A percentile compares a stretch with the other conserved stretches of the same genome.
Evolutionary conservation across 2,797 vertebrate species (phyloP).

Genomic region (Limosa lapponica): DNA sequence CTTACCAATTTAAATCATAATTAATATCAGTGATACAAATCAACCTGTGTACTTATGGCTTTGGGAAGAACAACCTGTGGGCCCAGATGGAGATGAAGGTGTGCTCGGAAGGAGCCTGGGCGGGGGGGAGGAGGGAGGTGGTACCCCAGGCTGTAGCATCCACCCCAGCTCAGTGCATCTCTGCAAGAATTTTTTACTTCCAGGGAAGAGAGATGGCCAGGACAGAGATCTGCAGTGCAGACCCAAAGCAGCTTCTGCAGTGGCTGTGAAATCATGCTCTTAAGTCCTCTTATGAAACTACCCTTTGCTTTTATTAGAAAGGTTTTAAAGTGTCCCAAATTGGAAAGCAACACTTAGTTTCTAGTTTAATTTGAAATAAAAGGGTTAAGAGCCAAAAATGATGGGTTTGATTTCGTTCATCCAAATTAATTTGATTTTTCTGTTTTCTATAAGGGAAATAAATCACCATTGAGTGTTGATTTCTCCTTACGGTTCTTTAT

Average conservation of each 20-base stretch:
- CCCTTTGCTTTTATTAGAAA: neutral
- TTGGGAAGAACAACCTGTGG: neutral
- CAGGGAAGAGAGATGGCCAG: neutral
- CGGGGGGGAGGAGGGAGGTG: neutral
- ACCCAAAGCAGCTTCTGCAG: neutral
- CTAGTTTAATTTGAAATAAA: neutral
- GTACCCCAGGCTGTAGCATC: neutral
- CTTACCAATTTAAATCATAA: neutral
- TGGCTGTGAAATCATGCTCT: neutral
- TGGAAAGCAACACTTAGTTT: neutral
- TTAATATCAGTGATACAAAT: neutral
- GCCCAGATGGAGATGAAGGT: neutral
- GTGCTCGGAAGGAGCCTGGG: neutral
- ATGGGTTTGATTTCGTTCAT: neutral
- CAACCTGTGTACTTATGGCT: fast-evolving
- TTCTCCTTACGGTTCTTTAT: neutral
- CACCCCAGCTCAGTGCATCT: neutral
- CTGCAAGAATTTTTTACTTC: neutral
- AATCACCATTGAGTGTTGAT: neutral
- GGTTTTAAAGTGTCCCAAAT: neutral
- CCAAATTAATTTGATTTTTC: neutral
- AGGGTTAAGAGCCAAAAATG: neutral
- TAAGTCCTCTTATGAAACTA: neutral
- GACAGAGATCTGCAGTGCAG: neutral
- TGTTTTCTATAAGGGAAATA: neutral